phyloP scores from a whole-genome alignment of 1,140 invertebrate species.

The Lepidurus arcticus region DNA sequence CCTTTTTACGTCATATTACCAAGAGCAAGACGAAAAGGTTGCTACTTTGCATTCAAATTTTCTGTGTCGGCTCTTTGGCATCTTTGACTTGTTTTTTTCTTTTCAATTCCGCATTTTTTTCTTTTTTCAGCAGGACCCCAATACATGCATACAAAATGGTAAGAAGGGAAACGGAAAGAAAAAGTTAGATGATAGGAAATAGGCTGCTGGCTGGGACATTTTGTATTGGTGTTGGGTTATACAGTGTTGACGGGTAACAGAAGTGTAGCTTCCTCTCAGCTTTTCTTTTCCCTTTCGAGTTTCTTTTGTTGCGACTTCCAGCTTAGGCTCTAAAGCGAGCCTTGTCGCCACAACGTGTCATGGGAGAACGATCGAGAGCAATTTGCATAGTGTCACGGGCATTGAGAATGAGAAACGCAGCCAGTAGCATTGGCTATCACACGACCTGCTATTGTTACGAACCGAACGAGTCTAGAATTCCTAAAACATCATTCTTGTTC shows the following conservation, averaged over 20 bases:
- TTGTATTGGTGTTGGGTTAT: background rate
- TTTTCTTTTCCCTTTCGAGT: background rate
- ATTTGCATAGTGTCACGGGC: conserved; percentile 21
- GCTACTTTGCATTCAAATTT: conserved; percentile 16
- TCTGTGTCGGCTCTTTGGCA: background rate
- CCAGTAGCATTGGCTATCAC: background rate
- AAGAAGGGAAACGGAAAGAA: background rate
- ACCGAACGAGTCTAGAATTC: conserved; percentile 4
- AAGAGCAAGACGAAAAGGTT: background rate
- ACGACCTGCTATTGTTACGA: background rate
- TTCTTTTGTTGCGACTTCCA: background rate
- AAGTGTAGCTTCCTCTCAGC: background rate
- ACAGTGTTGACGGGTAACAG: conserved; percentile 10
- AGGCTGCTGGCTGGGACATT: background rate
- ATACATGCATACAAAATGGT: background rate
- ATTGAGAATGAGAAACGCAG: background rate
- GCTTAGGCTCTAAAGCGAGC: background rate
- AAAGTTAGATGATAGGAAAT: background rate
- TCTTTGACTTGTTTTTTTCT: background rate
- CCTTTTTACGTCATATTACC: background rate
- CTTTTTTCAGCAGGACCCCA: background rate
- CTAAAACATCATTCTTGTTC: background rate
- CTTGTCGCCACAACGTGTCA: conserved; percentile 1
- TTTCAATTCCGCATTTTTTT: background rate
- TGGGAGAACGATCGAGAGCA: conserved; percentile 2